Base-by-base conservation (phyloP, 2,888 invertebrate genomes). In the Lithophane semibrunnea region DNA sequence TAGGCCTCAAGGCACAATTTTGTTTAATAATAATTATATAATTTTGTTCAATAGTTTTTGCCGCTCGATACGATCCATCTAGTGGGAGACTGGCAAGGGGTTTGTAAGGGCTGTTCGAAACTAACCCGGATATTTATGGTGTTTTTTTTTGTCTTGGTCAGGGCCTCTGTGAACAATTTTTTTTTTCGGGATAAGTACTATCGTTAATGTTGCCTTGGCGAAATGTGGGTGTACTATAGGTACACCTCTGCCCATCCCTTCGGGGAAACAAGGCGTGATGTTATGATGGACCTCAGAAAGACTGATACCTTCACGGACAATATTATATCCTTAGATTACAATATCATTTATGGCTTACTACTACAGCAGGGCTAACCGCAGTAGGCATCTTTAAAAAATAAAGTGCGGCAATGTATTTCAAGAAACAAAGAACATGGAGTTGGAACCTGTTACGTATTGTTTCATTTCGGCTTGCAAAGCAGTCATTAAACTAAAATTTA, bases 31-130 rank as follows among this genome's bases (percentile, higher is more conserved):
- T n/a, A n/a, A n/a, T n/a, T n/a, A n/a, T n/a, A n/a, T n/a, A n/a
- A n/a, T n/a, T n/a, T n/a, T n/a, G n/a, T n/a, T n/a, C n/a, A 61
- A n/a, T 42, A 16, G 18, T 75, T 44, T 75, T 63, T 54, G 37
- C 37, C 10, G 21, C 16, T 10, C n/a, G 44, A 37, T 63, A 44
- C 29, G 13, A 63, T 54, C 63, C 54, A 21, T 29, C 29, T 9
- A 47, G 29, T 24, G 5, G 21, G 52, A 74, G 37, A 61, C 52
- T 42, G 16, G 37, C 37, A 37, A 37, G 3, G 16, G 16, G 49
- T 49, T 47, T 76, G 13, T 24, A 24, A 49, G 24, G 42, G 49
- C 9, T 67, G 2, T 49, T 9, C n/a, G 42, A 5, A 42, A 52
- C 1, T 13, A 42, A 13, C 37, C 13, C 18, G 12, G 49, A 49